Conservation (phyloP, 2,888 invertebrate genomes). For the Amphipyra tragopoginis region DNA sequence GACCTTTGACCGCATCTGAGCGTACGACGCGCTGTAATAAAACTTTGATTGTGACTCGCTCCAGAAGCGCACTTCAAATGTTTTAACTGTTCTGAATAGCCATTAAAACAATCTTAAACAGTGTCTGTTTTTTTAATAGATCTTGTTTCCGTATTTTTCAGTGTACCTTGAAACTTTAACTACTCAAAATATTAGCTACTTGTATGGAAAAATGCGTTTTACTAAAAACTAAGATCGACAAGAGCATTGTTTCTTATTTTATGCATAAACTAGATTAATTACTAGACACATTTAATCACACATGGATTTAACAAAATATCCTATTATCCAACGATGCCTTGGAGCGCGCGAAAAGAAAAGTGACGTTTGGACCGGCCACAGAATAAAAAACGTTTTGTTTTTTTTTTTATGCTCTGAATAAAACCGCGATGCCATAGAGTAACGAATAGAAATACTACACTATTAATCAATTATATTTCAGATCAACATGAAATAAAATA, state of each 20-base stretch:
- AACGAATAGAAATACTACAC: too few species aligned
- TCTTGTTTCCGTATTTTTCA: slow-evolving; percentile 2
- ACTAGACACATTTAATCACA: slow-evolving; percentile 1
- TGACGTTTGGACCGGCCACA: too few species aligned
- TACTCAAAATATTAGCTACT: slow-evolving; percentile 3
- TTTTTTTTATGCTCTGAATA: too few species aligned
- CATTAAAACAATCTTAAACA: slow-evolving; percentile 1
- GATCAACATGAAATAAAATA: too few species aligned
- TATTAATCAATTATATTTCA: too few species aligned
- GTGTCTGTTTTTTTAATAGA: slow-evolving; percentile 5
- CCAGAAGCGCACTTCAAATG: slow-evolving; percentile 2
- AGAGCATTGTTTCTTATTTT: slow-evolving; percentile 2
- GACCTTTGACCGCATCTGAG: slow-evolving; percentile 3
- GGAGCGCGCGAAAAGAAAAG: too few species aligned
- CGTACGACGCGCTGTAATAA: slow-evolving; percentile 4
- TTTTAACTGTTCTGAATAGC: slow-evolving; percentile 3
- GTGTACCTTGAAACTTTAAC: slow-evolving; percentile 4
- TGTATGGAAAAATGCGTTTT: slow-evolving; percentile 5
- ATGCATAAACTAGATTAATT: slow-evolving; percentile 1
- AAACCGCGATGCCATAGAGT: too few species aligned
- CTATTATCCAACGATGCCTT: too few species aligned
- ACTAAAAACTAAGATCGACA: slow-evolving; percentile 3
- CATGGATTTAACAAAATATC: too few species aligned
- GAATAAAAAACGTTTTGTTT: too few species aligned
- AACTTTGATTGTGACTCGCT: background rate